Evolutionary conservation across 2,888 invertebrate species (phyloP).

Genomic region (Rotaria socialis): DNA sequence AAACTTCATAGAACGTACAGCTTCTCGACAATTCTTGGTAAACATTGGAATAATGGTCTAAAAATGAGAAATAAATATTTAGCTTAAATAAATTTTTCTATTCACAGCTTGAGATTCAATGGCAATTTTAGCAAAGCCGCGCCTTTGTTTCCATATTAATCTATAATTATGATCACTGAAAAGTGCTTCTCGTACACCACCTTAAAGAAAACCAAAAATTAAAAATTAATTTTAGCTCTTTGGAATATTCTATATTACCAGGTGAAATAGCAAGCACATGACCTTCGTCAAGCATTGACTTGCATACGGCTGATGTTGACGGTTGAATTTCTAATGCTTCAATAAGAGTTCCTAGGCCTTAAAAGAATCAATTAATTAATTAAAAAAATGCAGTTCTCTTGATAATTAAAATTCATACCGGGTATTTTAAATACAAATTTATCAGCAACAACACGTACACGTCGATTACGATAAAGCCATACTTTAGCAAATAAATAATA

Average conservation of each 20-base stretch:
- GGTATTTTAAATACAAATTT: slow-evolving; percentile 87
- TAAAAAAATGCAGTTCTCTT: too few species aligned
- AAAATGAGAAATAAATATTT: slow-evolving; percentile 48
- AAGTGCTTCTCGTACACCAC: slow-evolving; percentile 73
- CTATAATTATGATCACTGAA: slow-evolving; percentile 85
- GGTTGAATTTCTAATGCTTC: slow-evolving; percentile 84
- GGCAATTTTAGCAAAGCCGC: slow-evolving; percentile 94
- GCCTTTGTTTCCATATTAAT: slow-evolving; percentile 83
- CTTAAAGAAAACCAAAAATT: slow-evolving; percentile 48
- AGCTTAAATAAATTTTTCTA: background rate
- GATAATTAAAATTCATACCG: slow-evolving; percentile 52
- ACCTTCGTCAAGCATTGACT: slow-evolving; percentile 76
- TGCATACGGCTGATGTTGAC: slow-evolving; percentile 84
- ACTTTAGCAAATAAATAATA: slow-evolving; percentile 85
- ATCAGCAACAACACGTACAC: slow-evolving; percentile 83
- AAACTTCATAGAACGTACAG: slow-evolving; percentile 72
- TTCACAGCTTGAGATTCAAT: slow-evolving; percentile 84
- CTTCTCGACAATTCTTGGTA: slow-evolving; percentile 89
- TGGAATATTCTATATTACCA: slow-evolving; percentile 70
- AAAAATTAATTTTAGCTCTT: background rate
- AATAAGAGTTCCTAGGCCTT: slow-evolving; percentile 78
- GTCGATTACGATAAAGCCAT: slow-evolving; percentile 71
- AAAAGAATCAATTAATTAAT: slow-evolving; percentile 42
- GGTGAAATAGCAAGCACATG: slow-evolving; percentile 87
- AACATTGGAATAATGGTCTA: slow-evolving; percentile 89